Evolutionary conservation across 2,888 invertebrate species (phyloP), one percentile per base, ranked within the genome.

Genomic region (Eudasyphora cyanicolor): DNA sequence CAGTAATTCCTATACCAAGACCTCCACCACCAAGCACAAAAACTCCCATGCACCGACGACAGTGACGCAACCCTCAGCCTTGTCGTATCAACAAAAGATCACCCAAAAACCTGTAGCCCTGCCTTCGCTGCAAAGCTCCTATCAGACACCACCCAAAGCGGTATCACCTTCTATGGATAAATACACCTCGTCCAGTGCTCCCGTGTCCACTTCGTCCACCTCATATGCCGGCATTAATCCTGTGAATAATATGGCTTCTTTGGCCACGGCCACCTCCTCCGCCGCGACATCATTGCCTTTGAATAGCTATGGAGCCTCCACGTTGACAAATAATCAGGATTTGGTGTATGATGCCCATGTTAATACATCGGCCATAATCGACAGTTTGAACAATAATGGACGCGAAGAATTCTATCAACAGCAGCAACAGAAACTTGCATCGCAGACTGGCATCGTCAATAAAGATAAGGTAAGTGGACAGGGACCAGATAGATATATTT

Each of bases 331-430:
- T 69, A 86, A 85, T 82, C 87, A 86, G 82, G 89, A 89, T 76
- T 88, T 91, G 81, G 89, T 90, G 82, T 91, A 92, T 84, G 91
- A 91, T 89, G 86, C 88, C 2, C 91, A 91, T 87, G 92, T 91
- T 84, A 92, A 91, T 87, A 90, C 92, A 60, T 91, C 92, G 73
- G 91, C 92, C 45, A 89, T 92, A 84, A 92, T 92, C 86, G 92
- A 92, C 87, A 92, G 91, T 86, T 87, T 92, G 71, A 91, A 90
- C 87, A 89, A 90, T 83, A 89, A 92, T 82, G 91, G 92, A 77
- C 91, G 92, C 82, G 92, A 92, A 87, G 91, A 91, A 87, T 92
- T 91, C 86, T 90, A 90, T 83, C 91, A 91, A 79, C 82, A 86
- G 76, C 49, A 76, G 29, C 71, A 71, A 17, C 70, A 74, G n/a